These are phyloP conservation scores for Ashinkailepas kermadecensis DNA, from an alignment of 2,888 invertebrate genomes.

Conservation along the genomic window DNA sequence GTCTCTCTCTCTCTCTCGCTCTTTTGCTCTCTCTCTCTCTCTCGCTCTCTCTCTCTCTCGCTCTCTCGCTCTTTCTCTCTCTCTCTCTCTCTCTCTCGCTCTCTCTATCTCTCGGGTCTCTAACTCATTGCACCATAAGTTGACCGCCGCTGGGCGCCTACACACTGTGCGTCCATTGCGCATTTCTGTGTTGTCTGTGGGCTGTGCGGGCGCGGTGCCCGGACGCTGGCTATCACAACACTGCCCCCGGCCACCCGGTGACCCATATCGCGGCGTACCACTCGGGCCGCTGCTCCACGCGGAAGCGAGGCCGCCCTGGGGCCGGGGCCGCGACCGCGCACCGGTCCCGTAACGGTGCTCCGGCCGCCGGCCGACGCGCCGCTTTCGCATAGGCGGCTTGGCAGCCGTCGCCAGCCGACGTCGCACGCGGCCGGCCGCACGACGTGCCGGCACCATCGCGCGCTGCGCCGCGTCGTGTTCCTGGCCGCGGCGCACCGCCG, in stretches of 20 bases:
- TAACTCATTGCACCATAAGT: too few species aligned
- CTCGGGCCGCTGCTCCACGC: background rate
- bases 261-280: background rate
- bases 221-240: background rate
- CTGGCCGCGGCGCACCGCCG: background rate
- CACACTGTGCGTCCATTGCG: too few species aligned
- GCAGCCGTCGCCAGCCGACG: background rate
- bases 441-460: background rate
- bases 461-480: background rate
- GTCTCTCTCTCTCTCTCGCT: too few species aligned
- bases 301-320: background rate
- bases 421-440: background rate
- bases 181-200: too few species aligned
- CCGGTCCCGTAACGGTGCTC: conserved; percentile 13
- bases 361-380: background rate
- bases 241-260: background rate
- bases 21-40: too few species aligned
- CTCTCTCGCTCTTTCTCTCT: too few species aligned
- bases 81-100: too few species aligned
- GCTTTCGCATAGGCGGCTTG: background rate
- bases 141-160: too few species aligned
- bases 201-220: too few species aligned
- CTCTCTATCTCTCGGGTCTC: too few species aligned
- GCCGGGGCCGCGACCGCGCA: conserved; percentile 11
- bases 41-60: too few species aligned